These are phyloP conservation scores for Hirundo rustica DNA, from an alignment of 2,797 vertebrate species.

Conservation along the genomic window DNA sequence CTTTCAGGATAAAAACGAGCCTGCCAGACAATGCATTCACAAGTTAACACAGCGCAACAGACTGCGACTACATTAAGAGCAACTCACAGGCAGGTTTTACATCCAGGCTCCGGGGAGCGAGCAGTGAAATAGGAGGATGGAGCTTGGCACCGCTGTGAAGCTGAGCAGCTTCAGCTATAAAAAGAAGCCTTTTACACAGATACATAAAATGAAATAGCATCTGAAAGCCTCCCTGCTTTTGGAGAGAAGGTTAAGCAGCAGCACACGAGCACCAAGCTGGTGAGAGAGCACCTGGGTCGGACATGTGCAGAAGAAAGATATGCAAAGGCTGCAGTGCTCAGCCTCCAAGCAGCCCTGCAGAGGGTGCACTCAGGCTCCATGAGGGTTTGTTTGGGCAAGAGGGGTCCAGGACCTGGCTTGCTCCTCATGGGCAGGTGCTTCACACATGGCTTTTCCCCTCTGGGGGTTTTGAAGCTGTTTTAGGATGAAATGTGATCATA, in stretches of 20 bases:
- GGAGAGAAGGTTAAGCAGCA: neutral
- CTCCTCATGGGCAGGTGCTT: neutral
- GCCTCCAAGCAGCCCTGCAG: neutral
- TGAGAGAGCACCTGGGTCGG: neutral
- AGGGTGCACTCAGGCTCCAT: fast-evolving
- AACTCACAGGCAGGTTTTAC: slow-evolving; percentile 36
- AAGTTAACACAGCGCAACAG: slow-evolving; percentile 22
- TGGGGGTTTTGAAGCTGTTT: neutral
- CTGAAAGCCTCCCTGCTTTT: slow-evolving; percentile 33
- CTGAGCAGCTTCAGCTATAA: slow-evolving; percentile 43
- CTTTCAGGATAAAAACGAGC: neutral
- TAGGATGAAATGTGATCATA: neutral
- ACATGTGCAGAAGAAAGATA: neutral
- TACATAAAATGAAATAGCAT: neutral
- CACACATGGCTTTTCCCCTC: neutral
- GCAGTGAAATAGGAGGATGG: neutral
- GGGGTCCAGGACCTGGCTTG: neutral
- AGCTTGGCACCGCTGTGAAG: slow-evolving; percentile 19
- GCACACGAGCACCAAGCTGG: neutral
- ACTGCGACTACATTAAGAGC: neutral
- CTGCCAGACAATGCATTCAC: slow-evolving; percentile 53
- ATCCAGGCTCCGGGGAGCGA: slow-evolving; percentile 2
- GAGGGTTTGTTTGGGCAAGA: neutral
- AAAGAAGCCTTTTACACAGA: slow-evolving; percentile 46
- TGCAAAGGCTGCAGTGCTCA: neutral